phyloP scores from a whole-genome alignment of 2,888 invertebrate genomes.

The Euzophera pinguis region DNA sequence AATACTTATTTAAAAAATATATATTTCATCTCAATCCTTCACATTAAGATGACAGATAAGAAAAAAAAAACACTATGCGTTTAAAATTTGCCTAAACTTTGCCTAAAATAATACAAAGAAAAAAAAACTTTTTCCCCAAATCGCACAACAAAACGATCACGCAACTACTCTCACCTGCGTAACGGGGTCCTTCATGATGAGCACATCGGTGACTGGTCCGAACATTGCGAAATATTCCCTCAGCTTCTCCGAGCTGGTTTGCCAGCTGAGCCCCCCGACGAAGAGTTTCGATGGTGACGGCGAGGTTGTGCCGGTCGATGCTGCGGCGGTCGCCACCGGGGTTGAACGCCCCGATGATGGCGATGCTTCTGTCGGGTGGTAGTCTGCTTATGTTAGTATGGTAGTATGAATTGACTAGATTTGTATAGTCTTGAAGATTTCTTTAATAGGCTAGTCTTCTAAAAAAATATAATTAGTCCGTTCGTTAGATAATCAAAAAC shows the following conservation, averaged over 20 bases:
- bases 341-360: conserved; percentile 88
- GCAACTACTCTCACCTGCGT: conserved; percentile 86
- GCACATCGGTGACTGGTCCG: conserved; percentile 93
- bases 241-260: conserved; percentile 95
- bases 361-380: conserved; percentile 58
- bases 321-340: conserved; percentile 67
- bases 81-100: too few species aligned
- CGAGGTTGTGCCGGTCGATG: conserved; percentile 32
- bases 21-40: too few species aligned
- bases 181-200: conserved; percentile 96
- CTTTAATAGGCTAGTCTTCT: too few species aligned
- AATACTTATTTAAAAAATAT: too few species aligned
- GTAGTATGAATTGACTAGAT: too few species aligned
- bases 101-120: too few species aligned
- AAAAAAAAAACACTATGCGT: too few species aligned
- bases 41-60: too few species aligned
- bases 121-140: too few species aligned
- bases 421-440: too few species aligned
- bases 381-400: conserved; percentile 12
- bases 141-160: background rate
- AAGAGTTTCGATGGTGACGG: conserved; percentile 91
- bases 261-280: conserved; percentile 95
- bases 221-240: conserved; percentile 95
- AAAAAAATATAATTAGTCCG: too few species aligned
- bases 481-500: too few species aligned